Evolutionary conservation across 2,797 vertebrate genomes (phyloP).

Genomic region (Cryptoprocta ferox): DNA sequence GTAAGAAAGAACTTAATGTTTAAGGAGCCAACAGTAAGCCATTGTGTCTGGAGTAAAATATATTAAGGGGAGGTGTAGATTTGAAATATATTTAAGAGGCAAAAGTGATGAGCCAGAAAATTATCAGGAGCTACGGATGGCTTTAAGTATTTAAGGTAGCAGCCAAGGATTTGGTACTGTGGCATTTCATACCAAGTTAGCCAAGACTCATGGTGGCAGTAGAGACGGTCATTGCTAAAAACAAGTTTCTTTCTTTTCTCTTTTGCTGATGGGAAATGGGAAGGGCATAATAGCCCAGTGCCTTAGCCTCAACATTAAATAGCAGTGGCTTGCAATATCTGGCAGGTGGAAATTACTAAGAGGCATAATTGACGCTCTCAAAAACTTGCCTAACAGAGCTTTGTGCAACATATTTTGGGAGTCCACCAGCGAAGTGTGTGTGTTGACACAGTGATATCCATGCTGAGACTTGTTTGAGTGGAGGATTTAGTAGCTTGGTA

Average conservation of each 20-base stretch:
- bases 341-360: conserved; percentile 42
- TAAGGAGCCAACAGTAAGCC: neutral
- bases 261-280: neutral
- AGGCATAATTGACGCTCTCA: conserved; percentile 33
- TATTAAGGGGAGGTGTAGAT: neutral
- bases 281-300: neutral
- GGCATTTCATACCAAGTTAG: neutral
- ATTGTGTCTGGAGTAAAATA: neutral
- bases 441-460: conserved; percentile 48
- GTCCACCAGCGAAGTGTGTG: neutral
- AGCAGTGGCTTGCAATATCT: neutral
- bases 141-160: neutral
- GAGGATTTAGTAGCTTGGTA: conserved; percentile 16
- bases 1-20: neutral
- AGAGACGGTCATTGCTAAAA: neutral
- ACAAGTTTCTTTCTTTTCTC: neutral
- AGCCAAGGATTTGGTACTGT: neutral
- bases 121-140: neutral
- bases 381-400: conserved; percentile 36
- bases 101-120: neutral
- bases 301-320: neutral
- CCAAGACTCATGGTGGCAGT: neutral
- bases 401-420: neutral
- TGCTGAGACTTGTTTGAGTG: conserved; percentile 37
- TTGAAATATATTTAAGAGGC: neutral